Base-by-base conservation (phyloP, 2,113 vertebrate species). In the Nothoprocta pentlandii region DNA sequence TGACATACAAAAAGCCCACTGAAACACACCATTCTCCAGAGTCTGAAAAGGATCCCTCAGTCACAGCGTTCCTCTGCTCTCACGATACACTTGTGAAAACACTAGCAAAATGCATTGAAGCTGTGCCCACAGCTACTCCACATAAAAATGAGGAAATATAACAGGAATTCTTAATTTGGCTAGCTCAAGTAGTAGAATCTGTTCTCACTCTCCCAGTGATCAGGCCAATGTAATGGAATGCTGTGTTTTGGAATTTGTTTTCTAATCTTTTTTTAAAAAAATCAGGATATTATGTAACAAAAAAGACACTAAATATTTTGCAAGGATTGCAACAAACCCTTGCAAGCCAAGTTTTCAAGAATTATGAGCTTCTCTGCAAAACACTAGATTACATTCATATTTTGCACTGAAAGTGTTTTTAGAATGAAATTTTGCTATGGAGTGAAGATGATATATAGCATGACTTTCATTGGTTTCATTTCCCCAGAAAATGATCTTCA, bases 11-110 rank as follows among this genome's bases (percentile, higher is more conserved):
- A 61, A 87, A 66, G 10, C 22, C 8, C 17, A 30, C 14, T 25
- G 23, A 84, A 36, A 26, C 0, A 0, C 3, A 5, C 10, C 16
- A 20, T 16, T 8, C 14, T 77, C 7, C 23, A 64, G 16, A 71
- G 12, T 41, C n/a, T 46, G 41, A 80, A 84, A 12, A 77, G 10
- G 9, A 30, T 12, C 12, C 19, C 6, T 30, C 36, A 12, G 11
- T 4, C 32, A 19, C 3, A 12, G 17, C 42, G 36, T 42, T 86
- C 10, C 25, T 58, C 46, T 89, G 13, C n/a, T 32, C 26, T 6
- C 11, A 2, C 1, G 12, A 56, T 8, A 58, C 8, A 19, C 49
- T 68, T n/a, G 13, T 46, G 9, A 32, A 89, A 86, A 11, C 19
- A 25, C 16, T 46, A n/a, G 26, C 3, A 54, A 73, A 77, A 74